phyloP scores from a whole-genome alignment of 2,888 invertebrate genomes.

The Clivina fossor region DNA sequence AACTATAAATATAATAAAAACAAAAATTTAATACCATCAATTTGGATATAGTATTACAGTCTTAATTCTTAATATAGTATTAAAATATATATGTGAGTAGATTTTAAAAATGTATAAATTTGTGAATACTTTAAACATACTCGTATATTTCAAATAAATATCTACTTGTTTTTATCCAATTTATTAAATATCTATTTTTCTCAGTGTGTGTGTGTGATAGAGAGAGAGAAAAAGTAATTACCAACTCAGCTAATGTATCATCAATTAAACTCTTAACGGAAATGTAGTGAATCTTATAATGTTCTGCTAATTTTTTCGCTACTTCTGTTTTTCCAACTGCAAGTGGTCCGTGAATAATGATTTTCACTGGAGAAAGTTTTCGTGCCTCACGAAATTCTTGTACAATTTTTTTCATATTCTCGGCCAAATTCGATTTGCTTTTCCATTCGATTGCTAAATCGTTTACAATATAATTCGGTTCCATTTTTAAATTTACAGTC shows the following conservation, averaged over 20 bases:
- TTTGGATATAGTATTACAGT: no score
- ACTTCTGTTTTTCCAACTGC: conserved; percentile 65
- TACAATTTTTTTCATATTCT: conserved; percentile 52
- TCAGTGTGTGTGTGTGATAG: no score
- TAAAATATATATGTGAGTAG: no score
- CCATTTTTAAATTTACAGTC: conserved; percentile 61
- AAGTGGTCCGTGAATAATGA: conserved; percentile 66
- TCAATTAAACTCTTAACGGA: conserved; percentile 59
- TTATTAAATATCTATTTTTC: no score
- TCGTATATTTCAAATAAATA: no score
- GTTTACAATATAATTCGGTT: conserved; percentile 59
- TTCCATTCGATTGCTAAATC: conserved; percentile 57
- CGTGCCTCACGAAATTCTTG: conserved; percentile 57
- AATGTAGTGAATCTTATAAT: conserved; percentile 62
- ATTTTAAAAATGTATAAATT: no score
- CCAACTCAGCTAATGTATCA: conserved; percentile 60
- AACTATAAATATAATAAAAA: no score
- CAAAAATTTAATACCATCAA: no score
- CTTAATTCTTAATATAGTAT: no score
- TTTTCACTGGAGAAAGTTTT: conserved; percentile 60
- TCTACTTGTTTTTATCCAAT: no score
- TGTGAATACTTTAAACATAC: no score
- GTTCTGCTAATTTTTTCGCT: conserved; percentile 58
- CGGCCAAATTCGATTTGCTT: conserved; percentile 57
- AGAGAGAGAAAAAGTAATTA: no score